A percentile compares a stretch with the other conserved stretches of the same genome.
phyloP scores from a whole-genome alignment of 2,113 vertebrate genomes.

The Regulus satrapa region DNA sequence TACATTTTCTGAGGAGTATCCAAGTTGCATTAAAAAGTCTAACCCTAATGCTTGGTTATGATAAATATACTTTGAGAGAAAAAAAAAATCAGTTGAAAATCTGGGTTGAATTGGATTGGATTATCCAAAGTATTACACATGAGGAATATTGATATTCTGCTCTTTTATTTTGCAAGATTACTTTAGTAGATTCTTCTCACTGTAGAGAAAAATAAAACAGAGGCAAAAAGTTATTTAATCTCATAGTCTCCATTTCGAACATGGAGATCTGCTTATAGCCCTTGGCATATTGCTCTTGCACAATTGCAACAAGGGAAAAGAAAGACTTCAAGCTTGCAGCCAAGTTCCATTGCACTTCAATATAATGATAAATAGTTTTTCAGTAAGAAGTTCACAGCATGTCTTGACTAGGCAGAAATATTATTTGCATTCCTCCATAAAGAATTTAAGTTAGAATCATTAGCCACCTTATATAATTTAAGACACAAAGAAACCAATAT shows the following conservation, averaged over 20 bases:
- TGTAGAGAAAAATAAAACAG: neutral
- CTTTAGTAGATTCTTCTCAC: neutral
- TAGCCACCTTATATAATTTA: neutral
- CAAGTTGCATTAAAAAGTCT: neutral
- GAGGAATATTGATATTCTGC: neutral
- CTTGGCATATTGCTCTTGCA: slow-evolving; percentile 8
- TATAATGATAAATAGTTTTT: slow-evolving; percentile 15
- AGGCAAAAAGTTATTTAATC: neutral
- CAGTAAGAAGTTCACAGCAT: neutral
- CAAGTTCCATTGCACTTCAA: neutral
- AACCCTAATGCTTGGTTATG: neutral
- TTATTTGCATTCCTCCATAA: slow-evolving; percentile 47
- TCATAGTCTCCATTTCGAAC: slow-evolving; percentile 10
- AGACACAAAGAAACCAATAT: neutral
- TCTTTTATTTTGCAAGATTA: neutral
- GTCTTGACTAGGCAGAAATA: slow-evolving; percentile 51
- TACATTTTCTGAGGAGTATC: neutral
- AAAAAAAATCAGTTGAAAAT: neutral
- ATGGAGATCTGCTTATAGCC: slow-evolving; percentile 43
- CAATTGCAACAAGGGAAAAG: neutral
- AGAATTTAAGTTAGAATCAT: slow-evolving; percentile 42
- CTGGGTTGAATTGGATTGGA: neutral
- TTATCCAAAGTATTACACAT: neutral
- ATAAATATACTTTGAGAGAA: neutral
- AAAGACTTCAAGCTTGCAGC: neutral